Percentiles rank a stretch among this genome's conserved stretches.
Conservation (phyloP, 2,888 invertebrate species). For the Calephelis perditalis region DNA sequence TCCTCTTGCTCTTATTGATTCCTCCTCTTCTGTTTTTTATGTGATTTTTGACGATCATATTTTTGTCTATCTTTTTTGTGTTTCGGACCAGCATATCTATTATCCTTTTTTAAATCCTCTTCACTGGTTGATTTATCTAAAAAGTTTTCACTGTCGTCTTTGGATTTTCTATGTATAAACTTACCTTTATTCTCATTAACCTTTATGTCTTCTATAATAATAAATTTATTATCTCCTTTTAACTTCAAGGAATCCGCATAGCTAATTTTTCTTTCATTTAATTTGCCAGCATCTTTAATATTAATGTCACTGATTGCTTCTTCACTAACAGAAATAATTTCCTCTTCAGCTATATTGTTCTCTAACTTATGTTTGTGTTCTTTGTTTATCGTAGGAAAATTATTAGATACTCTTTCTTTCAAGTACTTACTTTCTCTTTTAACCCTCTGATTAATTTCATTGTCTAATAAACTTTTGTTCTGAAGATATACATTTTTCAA, state of each 20-base stretch:
- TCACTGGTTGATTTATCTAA: slow-evolving; percentile 42
- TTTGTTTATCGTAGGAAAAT: slow-evolving; percentile 33
- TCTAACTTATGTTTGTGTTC: slow-evolving; percentile 37
- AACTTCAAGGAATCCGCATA: slow-evolving; percentile 61
- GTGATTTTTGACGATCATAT: slow-evolving; percentile 51
- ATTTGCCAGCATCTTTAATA: slow-evolving; percentile 27
- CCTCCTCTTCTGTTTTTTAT: slow-evolving; percentile 62
- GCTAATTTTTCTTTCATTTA: slow-evolving; percentile 42
- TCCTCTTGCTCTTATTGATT: slow-evolving; percentile 64
- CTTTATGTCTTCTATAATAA: neutral
- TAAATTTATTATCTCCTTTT: slow-evolving; percentile 2
- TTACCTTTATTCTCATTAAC: slow-evolving; percentile 21
- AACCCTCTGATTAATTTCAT: slow-evolving; percentile 50
- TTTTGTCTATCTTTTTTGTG: slow-evolving; percentile 55
- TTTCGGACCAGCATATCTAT: slow-evolving; percentile 53
- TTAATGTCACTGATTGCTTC: slow-evolving; percentile 21
- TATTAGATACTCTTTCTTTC: slow-evolving; percentile 37
- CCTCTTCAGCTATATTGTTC: slow-evolving; percentile 33
- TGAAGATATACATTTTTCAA: slow-evolving; percentile 56
- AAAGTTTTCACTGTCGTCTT: slow-evolving; percentile 29
- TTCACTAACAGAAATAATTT: slow-evolving; percentile 21
- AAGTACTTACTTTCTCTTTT: slow-evolving; percentile 40
- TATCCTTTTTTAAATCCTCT: slow-evolving; percentile 58
- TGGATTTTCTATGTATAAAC: slow-evolving; percentile 30
- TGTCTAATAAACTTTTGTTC: slow-evolving; percentile 64